These are phyloP conservation scores for Tortrix viridana DNA, from an alignment of 2,888 invertebrate genomes.

Conservation along the genomic window DNA sequence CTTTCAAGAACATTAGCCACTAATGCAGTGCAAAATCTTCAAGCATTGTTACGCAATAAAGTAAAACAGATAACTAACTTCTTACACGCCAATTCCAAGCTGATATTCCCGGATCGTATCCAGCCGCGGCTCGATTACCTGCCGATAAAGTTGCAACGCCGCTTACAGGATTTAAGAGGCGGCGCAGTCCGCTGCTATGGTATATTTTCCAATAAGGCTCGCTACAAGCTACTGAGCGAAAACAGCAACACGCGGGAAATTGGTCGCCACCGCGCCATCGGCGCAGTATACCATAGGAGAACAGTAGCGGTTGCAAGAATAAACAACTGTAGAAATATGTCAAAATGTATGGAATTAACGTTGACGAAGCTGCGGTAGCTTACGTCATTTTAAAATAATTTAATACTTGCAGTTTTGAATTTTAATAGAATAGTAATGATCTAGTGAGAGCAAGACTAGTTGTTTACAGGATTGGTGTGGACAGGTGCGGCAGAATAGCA, in stretches of 20 bases:
- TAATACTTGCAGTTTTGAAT: too few species aligned
- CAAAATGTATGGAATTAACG: neutral
- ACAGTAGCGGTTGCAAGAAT: neutral
- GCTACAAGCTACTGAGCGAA: neutral
- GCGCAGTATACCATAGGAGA: neutral
- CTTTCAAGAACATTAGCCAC: too few species aligned
- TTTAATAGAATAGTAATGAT: too few species aligned
- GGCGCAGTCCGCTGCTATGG: constrained; percentile 4
- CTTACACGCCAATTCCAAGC: too few species aligned
- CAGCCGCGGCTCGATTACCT: too few species aligned
- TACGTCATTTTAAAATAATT: neutral
- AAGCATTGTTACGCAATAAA: too few species aligned
- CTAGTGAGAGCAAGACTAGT: too few species aligned
- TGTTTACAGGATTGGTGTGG: too few species aligned
- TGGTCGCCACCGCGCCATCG: neutral
- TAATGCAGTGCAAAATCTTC: too few species aligned
- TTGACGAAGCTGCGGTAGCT: neutral
- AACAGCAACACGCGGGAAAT: constrained; percentile 8
- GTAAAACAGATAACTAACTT: too few species aligned
- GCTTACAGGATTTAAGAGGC: constrained; percentile 16
- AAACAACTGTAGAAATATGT: neutral
- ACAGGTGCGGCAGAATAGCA: too few species aligned
- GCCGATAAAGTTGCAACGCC: neutral
- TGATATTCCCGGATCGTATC: too few species aligned
- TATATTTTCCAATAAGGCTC: constrained; percentile 21